Evolutionary conservation across 2,113 vertebrate species (phyloP).

Genomic region (Deroptyus accipitrinus): DNA sequence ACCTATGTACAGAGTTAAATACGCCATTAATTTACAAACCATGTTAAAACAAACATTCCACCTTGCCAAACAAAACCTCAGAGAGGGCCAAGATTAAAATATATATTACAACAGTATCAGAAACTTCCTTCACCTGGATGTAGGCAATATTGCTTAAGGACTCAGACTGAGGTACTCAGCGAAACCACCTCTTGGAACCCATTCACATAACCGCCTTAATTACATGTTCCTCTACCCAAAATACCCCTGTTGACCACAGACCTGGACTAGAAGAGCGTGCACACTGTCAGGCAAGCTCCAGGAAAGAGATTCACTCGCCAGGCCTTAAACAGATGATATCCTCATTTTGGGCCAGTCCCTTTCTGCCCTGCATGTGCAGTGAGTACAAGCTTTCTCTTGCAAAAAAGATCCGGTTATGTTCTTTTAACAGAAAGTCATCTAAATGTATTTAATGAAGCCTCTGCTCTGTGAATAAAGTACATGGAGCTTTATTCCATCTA

Average conservation of each 20-base stretch:
- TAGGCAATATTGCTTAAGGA: slow-evolving; percentile 22
- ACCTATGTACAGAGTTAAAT: slow-evolving; percentile 56
- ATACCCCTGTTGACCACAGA: not conserved
- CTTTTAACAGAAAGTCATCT: not conserved
- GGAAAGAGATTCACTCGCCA: not conserved
- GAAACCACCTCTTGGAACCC: not conserved
- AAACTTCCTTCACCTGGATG: not conserved
- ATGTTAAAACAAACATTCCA: slow-evolving; percentile 4
- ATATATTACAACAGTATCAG: not conserved
- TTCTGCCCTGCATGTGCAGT: not conserved
- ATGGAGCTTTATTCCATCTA: not conserved
- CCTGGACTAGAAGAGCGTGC: not conserved
- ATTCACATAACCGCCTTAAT: not conserved
- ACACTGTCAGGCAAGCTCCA: not conserved
- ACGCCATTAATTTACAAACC: slow-evolving; percentile 42
- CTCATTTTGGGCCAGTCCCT: not conserved
- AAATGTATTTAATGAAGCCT: not conserved
- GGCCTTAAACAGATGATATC: not conserved
- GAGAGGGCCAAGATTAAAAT: not conserved
- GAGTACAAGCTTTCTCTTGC: not conserved
- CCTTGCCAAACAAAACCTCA: not conserved
- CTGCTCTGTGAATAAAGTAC: not conserved
- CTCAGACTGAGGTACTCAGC: not conserved
- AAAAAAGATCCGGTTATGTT: not conserved
- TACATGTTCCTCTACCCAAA: not conserved